Conservation (phyloP, 2,888 invertebrate species). For the Euplagia quadripunctaria region DNA sequence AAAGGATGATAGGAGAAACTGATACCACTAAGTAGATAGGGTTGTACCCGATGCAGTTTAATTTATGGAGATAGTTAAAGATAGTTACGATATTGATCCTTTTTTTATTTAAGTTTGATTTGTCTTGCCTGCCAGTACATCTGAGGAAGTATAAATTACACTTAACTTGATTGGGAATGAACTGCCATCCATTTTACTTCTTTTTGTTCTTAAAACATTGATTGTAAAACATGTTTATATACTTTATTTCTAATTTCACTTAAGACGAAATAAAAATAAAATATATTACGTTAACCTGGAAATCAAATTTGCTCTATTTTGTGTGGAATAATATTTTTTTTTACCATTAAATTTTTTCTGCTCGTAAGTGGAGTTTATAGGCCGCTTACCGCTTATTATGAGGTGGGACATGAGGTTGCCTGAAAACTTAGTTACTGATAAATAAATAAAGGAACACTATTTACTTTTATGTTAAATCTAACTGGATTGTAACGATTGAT, state of each 20-base stretch:
- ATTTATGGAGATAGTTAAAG: conserved; percentile 47
- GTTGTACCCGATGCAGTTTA: conserved; percentile 49
- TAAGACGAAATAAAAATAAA: too few species aligned
- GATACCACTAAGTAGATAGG: conserved; percentile 63
- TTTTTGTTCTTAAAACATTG: background rate
- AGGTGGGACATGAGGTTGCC: too few species aligned
- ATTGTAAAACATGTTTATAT: too few species aligned
- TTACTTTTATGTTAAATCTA: background rate
- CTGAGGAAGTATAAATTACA: background rate
- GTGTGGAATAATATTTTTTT: too few species aligned
- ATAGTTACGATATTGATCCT: background rate
- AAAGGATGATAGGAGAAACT: conserved; percentile 62
- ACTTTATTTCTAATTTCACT: too few species aligned
- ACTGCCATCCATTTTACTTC: background rate
- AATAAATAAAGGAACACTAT: background rate
- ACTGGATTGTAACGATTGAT: background rate
- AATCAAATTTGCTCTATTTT: too few species aligned
- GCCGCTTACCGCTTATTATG: too few species aligned
- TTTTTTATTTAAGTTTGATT: conserved; percentile 1
- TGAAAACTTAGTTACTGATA: too few species aligned
- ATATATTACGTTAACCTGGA: too few species aligned
- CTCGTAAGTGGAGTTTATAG: too few species aligned
- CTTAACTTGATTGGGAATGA: background rate
- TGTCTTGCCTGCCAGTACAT: background rate
- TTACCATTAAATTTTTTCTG: too few species aligned